Base-by-base conservation (phyloP, 2,888 invertebrate species). In the Cheilosia vulpina region DNA sequence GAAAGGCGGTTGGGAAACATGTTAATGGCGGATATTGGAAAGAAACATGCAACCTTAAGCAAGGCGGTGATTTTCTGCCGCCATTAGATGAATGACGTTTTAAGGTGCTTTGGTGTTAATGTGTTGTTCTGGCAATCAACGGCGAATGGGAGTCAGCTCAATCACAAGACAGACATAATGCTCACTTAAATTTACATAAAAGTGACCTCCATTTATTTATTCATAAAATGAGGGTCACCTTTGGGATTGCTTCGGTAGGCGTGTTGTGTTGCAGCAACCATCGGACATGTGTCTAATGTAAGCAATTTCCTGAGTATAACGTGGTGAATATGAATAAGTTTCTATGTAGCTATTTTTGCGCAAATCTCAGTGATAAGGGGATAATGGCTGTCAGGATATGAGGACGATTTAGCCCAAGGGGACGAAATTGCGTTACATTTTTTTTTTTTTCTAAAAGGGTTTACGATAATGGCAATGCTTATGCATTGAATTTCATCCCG, bases 351-450 rank as follows among this genome's bases (percentile, higher is more conserved):
- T 31, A 31, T 62, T 27, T 45, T 62, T 27, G 62, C 34, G 63
- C 66, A 76, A 83, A 83, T 83, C 83, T 83, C 83, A 73, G 79
- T 73, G 83, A 83, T 83, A 83, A 83, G 80, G 84, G 65, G 79
- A 75, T 66, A 80, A 84, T 84, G 71, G 65, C 63, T 75, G 80
- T 84, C 60, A 80, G 75, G 69, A 71, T 71, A 57, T 84, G 60
- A 66, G 71, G 71, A 79, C 34, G 17, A 71, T 38, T 60, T 31
- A 68, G 66, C 78, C 66, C 65, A 31, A n/a, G 45, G 50, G 82
- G 38, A 72, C 31, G 21, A 52, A 45, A 45, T 21, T 65, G 43
- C 65, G 47, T 47, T 45, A 52, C 15, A 27, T 15, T 50, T 41
- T 19, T 13, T 31, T 52, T 41, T 55, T 34, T 60, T 43, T 50